Percentiles rank a stretch among this genome's conserved stretches.
These are phyloP conservation scores for Mythimna pallens DNA, from an alignment of 2,888 invertebrate species.

Conservation along the genomic window DNA sequence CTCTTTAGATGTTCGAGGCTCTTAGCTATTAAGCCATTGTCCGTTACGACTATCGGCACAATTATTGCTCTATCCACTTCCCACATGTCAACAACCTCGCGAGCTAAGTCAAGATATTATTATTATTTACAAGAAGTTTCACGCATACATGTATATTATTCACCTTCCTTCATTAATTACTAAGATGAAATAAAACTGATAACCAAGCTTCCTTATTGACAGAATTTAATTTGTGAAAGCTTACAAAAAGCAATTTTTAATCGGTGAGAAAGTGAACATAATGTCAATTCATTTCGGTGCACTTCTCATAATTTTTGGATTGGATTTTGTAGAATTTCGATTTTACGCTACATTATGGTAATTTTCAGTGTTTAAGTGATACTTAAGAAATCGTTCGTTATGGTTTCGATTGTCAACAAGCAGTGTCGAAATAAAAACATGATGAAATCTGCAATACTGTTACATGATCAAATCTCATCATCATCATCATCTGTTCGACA, in stretches of 20 bases:
- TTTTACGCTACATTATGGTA: constrained; percentile 21
- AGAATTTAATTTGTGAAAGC: constrained; percentile 53
- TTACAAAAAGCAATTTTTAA: constrained; percentile 31
- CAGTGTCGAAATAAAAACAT: not conserved
- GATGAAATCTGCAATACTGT: not conserved
- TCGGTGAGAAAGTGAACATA: constrained; percentile 44
- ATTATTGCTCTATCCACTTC: too few relatives aligned
- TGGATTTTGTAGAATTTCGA: constrained; percentile 39
- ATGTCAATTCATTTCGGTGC: constrained; percentile 29
- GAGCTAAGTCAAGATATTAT: too few relatives aligned
- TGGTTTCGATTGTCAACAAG: constrained; percentile 5
- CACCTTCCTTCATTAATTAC: constrained; percentile 14
- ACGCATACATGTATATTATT: not conserved
- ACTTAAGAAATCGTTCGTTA: constrained; percentile 24
- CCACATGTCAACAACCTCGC: too few relatives aligned
- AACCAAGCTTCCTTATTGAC: constrained; percentile 34
- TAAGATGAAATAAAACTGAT: constrained; percentile 37
- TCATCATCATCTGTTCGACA: too few relatives aligned
- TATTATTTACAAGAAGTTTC: too few relatives aligned
- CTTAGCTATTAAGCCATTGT: too few relatives aligned
- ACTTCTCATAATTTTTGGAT: constrained; percentile 12
- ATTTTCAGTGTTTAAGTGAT: constrained; percentile 13
- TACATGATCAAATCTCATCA: not conserved
- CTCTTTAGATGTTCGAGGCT: too few relatives aligned
- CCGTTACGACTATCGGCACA: too few relatives aligned